Evolutionary conservation across 2,113 vertebrate species (phyloP).

Genomic region (Labeo rohita): DNA sequence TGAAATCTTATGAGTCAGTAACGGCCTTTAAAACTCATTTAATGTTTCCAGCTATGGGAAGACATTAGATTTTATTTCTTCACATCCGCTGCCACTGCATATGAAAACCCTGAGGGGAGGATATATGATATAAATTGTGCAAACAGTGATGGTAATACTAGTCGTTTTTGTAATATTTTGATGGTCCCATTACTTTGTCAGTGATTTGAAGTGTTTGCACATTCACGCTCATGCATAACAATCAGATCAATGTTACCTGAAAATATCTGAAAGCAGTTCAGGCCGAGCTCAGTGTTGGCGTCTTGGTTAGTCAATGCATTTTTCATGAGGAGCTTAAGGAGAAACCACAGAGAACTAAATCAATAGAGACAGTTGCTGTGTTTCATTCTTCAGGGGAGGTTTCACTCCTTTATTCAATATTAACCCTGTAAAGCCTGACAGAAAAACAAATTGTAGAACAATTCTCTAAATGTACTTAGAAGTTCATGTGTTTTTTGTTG

Average conservation of each 20-base stretch:
- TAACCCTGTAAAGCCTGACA: background rate
- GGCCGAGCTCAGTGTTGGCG: background rate
- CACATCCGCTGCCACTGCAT: background rate
- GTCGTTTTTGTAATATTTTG: background rate
- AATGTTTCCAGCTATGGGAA: background rate
- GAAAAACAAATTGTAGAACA: background rate
- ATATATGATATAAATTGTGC: background rate
- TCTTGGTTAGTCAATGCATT: slow-evolving; percentile 13
- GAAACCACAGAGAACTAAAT: slow-evolving; percentile 13
- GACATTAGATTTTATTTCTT: background rate
- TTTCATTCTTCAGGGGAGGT: background rate
- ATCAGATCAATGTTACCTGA: background rate
- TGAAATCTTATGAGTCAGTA: background rate
- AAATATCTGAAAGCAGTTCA: background rate
- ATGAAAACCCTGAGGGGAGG: background rate
- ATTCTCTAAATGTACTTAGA: background rate
- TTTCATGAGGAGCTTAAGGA: slow-evolving; percentile 30
- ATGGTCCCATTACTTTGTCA: background rate
- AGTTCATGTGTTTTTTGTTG: too few relatives aligned
- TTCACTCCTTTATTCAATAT: background rate
- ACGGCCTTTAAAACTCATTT: background rate
- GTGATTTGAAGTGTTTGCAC: background rate
- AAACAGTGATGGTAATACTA: background rate
- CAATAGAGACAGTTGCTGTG: slow-evolving; percentile 9
- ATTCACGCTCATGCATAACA: background rate